Base-by-base conservation (phyloP, 2,797 vertebrate species). In the Columba guinea region DNA sequence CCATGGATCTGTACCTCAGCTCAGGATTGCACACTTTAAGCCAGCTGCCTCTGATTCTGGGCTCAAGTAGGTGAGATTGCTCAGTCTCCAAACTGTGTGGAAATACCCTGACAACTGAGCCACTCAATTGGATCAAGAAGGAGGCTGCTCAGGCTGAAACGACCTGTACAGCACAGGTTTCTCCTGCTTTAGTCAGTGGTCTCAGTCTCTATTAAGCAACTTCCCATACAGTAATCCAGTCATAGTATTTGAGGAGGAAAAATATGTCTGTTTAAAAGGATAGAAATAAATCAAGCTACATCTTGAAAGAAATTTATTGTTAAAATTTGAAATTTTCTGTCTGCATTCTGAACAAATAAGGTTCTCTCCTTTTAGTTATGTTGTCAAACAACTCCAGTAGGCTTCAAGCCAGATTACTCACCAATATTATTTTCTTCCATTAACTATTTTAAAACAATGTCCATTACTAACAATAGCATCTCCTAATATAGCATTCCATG, bases 371-470 rank as follows among this genome's bases (percentile, higher is more conserved):
- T 88, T 68, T 35, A 93, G 35, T 59, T 68, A 58, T 4, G 9
- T 53, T 67, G 71, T 68, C 82, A 89, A 80, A 32, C 48, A 77
- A 17, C 35, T 80, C 60, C 39, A 80, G 49, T 23, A 92, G 32
- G 49, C 84, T 85, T 87, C 64, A 51, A 85, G 39, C 16, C 89
- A 89, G 39, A 80, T 68, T 78, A 85, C 64, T 83, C 68, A 78
- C 53, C 32, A 81, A 87, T 35, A 71, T 11, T 87, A 22, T 46
- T 70, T 80, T 82, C 80, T 77, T 59, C 84, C 75, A 77, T 85
- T 83, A 92, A 82, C 48, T 78, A 37, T 82, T 77, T 91, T 83
- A 78, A 86, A 94, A 93, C 51, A 89, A 83, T n/a, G 35, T 41
- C n/a, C 37, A 60, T 68, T 89, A 60, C 56, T 77, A 83, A 80